These are phyloP conservation scores for Pharmacophagus antenor DNA, from an alignment of 2,888 invertebrate genomes.

Conservation along the genomic window DNA sequence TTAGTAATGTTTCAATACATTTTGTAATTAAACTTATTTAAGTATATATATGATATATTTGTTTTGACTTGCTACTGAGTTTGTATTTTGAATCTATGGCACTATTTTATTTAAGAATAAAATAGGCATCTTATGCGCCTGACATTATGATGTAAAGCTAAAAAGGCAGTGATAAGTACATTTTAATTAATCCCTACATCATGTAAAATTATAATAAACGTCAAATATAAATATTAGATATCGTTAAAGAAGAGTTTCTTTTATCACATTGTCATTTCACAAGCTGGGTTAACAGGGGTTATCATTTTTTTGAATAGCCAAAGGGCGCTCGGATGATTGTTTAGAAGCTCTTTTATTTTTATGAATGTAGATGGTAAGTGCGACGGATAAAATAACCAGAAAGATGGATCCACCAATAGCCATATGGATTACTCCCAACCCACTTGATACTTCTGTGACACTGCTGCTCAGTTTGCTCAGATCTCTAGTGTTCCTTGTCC, in stretches of 20 bases:
- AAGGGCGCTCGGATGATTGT: constrained; percentile 34
- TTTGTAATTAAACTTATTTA: neutral
- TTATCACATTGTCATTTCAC: constrained; percentile 28
- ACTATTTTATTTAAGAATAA: constrained; percentile 69
- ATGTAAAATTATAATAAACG: constrained; percentile 24
- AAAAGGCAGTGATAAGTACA: constrained; percentile 33
- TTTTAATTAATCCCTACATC: constrained; percentile 19
- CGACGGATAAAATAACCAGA: constrained; percentile 49
- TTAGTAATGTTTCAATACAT: constrained; percentile 25
- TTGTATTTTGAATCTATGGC: constrained; percentile 54
- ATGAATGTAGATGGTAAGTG: constrained; percentile 50
- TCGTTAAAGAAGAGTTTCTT: constrained; percentile 40
- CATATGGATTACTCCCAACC: constrained; percentile 47
- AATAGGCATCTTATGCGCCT: constrained; percentile 60
- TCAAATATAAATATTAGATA: constrained; percentile 28
- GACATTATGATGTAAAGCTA: constrained; percentile 52
- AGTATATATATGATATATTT: constrained; percentile 34
- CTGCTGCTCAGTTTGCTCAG: constrained; percentile 43
- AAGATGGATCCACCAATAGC: constrained; percentile 52
- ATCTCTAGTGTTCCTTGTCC: constrained; percentile 61
- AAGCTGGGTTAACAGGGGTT: constrained; percentile 40
- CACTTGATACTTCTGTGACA: constrained; percentile 39
- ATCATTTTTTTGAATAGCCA: constrained; percentile 32
- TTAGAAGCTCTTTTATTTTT: constrained; percentile 43
- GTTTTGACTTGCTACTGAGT: constrained; percentile 32